phyloP scores from a whole-genome alignment of 2,113 vertebrate genomes.

The Anas platyrhynchos region DNA sequence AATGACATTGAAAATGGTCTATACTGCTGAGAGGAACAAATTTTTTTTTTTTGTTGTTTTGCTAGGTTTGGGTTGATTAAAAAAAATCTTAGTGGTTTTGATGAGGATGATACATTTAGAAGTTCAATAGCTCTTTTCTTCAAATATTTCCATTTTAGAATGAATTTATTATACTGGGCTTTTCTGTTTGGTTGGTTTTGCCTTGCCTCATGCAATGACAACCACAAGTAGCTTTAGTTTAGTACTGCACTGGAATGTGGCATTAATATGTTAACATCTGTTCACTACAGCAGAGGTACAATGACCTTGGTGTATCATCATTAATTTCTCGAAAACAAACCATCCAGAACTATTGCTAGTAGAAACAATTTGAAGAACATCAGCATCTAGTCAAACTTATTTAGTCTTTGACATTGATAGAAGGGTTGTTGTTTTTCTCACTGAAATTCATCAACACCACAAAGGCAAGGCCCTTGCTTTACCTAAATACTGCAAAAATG shows the following conservation, averaged over 20 bases:
- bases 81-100: background rate
- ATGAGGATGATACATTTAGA: constrained; percentile 1
- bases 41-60: constrained; percentile 21
- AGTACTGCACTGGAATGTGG: background rate
- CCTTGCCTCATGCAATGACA: background rate
- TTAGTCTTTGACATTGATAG: constrained; percentile 59
- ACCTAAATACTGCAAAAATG: background rate
- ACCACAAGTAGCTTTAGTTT: background rate
- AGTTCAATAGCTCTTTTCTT: background rate
- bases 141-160: background rate
- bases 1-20: constrained; percentile 19
- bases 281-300: constrained; percentile 24
- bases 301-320: constrained; percentile 69
- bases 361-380: constrained; percentile 59
- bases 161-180: background rate
- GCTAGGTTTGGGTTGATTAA: background rate
- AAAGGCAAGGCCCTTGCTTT: background rate
- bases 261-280: constrained; percentile 67
- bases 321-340: constrained; percentile 71
- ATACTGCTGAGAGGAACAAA: background rate
- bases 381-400: constrained; percentile 62
- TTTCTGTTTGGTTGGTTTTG: background rate
- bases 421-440: constrained; percentile 18
- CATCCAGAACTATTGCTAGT: constrained; percentile 66
- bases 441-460: background rate